phyloP scores from a whole-genome alignment of 2,888 invertebrate genomes.

The Cantharis flavilabris region DNA sequence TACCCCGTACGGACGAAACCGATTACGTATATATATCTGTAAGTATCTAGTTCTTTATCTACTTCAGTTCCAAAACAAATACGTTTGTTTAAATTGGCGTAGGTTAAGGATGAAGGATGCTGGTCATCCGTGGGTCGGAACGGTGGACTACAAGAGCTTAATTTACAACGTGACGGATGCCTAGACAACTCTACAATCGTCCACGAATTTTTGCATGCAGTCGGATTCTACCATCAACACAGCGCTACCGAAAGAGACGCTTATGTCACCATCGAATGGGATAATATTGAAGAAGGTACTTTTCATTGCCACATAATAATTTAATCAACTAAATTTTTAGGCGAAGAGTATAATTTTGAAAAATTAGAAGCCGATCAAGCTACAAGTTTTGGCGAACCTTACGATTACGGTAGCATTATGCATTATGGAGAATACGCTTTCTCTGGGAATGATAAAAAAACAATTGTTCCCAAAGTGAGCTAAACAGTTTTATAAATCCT shows the following conservation, averaged over 20 bases:
- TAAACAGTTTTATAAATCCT: background rate
- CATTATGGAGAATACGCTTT: conserved; percentile 73
- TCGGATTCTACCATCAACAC: conserved; percentile 86
- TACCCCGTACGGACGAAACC: background rate
- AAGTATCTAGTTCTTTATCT: background rate
- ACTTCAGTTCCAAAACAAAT: background rate
- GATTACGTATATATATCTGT: conserved; percentile 16
- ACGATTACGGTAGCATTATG: conserved; percentile 76
- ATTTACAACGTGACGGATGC: conserved; percentile 58
- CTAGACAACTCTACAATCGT: conserved; percentile 68
- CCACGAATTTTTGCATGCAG: conserved; percentile 78
- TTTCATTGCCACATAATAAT: background rate
- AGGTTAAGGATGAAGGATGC: conserved; percentile 20
- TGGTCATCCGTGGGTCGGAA: conserved; percentile 22
- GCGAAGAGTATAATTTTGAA: background rate
- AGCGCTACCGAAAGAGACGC: conserved; percentile 77
- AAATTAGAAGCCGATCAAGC: conserved; percentile 55
- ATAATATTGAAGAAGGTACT: conserved; percentile 63
- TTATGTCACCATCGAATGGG: conserved; percentile 73
- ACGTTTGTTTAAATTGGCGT: background rate
- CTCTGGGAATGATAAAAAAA: conserved; percentile 67
- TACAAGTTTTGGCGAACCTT: conserved; percentile 68
- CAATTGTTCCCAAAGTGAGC: conserved; percentile 58
- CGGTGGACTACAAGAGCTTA: conserved; percentile 21
- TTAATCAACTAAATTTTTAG: background rate